Conservation (phyloP, 1,140 invertebrate genomes). For the Chironomus tepperi region DNA sequence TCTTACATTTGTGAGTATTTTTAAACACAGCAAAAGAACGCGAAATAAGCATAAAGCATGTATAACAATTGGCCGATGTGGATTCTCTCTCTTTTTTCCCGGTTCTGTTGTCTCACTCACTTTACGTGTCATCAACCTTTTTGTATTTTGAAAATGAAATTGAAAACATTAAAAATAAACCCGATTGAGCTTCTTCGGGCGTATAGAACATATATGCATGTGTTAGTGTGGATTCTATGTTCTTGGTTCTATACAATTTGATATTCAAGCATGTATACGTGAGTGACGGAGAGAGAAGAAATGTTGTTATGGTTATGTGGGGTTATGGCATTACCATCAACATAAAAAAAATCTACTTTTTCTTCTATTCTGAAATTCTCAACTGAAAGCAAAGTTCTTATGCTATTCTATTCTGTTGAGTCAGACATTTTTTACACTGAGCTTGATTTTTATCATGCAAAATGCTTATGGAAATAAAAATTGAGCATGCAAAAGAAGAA, state of each 20-base stretch:
- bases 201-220: slow-evolving; percentile 5
- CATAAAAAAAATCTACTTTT: not conserved
- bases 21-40: not conserved
- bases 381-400: no score
- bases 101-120: not conserved
- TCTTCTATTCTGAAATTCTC: no score
- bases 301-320: not conserved
- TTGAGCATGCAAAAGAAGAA: not conserved
- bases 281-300: not conserved
- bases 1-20: no score
- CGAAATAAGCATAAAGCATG: not conserved
- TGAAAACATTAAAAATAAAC: slow-evolving; percentile 22
- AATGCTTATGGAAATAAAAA: not conserved
- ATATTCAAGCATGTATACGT: not conserved
- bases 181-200: slow-evolving; percentile 16
- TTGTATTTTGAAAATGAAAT: slow-evolving; percentile 23
- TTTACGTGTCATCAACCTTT: slow-evolving; percentile 8
- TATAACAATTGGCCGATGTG: not conserved
- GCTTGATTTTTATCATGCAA: not conserved
- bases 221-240: not conserved
- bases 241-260: not conserved
- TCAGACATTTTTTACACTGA: not conserved
- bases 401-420: not conserved
- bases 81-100: not conserved
- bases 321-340: not conserved